Percentiles rank a stretch among this genome's conserved stretches.
Evolutionary conservation across 2,797 vertebrate genomes (phyloP).

Genomic region (Onychomys arenicola): DNA sequence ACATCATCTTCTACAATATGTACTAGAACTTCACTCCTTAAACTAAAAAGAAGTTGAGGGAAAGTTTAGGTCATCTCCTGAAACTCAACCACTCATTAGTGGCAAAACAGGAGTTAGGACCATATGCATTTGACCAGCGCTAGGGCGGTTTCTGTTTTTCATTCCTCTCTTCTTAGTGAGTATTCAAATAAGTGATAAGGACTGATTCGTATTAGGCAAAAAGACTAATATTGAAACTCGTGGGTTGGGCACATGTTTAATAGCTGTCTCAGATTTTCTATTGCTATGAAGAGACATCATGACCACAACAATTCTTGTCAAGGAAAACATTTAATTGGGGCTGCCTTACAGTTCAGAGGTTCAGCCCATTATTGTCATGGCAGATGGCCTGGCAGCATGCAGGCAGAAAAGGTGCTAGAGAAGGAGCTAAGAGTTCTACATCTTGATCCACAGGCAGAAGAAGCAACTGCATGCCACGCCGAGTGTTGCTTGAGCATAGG

Average conservation of each 20-base stretch:
- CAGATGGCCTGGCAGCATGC: background rate
- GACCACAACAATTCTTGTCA: background rate
- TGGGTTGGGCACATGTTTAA: background rate
- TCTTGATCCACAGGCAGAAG: background rate
- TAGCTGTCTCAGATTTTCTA: background rate
- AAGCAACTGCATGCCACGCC: background rate
- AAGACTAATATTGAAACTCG: conserved; percentile 26
- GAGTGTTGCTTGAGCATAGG: background rate
- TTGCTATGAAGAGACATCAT: background rate
- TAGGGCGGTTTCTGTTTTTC: conserved; percentile 29
- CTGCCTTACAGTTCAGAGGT: background rate
- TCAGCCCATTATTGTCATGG: background rate
- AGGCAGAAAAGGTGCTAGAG: background rate
- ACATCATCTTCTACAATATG: background rate
- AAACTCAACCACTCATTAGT: background rate
- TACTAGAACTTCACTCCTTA: conserved; percentile 35
- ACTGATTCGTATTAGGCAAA: conserved; percentile 36
- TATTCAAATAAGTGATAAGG: background rate
- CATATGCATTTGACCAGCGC: conserved; percentile 3
- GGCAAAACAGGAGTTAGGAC: conserved; percentile 6
- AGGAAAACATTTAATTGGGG: background rate
- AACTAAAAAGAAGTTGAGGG: conserved; percentile 42
- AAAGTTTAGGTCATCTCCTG: conserved; percentile 22
- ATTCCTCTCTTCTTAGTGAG: conserved; percentile 7
- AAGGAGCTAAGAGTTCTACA: background rate